phyloP scores from a whole-genome alignment of 2,113 vertebrate genomes.

The Dicentrarchus labrax region DNA sequence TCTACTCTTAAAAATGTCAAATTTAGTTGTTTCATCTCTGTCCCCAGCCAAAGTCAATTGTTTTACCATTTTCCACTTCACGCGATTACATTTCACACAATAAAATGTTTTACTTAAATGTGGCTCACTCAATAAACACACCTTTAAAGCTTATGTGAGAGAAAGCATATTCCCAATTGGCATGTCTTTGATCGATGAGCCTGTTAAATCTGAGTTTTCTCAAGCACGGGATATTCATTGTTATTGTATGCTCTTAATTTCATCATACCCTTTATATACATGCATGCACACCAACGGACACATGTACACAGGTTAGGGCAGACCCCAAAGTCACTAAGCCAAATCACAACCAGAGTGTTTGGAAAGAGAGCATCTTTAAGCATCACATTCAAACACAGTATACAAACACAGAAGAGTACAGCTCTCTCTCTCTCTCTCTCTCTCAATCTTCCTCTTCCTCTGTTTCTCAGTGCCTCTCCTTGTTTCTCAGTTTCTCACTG shows the following conservation, averaged over 20 bases:
- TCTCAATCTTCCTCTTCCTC: slow-evolving; percentile 7
- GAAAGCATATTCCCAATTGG: background rate
- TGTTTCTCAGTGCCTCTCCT: slow-evolving; percentile 34
- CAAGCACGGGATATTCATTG: background rate
- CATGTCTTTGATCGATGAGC: background rate
- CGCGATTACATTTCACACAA: slow-evolving; percentile 16
- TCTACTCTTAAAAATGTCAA: slow-evolving; percentile 13
- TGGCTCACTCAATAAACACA: slow-evolving; percentile 22
- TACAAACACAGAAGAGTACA: slow-evolving; percentile 37
- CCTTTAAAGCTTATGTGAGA: slow-evolving; percentile 1
- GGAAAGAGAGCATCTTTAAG: slow-evolving; percentile 47
- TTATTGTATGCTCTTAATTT: slow-evolving; percentile 9
- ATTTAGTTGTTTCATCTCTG: slow-evolving; percentile 22
- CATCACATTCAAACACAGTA: slow-evolving; percentile 52
- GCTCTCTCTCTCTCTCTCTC: slow-evolving; percentile 16
- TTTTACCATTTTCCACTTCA: slow-evolving; percentile 27
- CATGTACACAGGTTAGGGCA: slow-evolving; percentile 6
- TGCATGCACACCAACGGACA: slow-evolving; percentile 9
- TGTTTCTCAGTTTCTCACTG: slow-evolving; percentile 46
- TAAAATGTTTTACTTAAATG: slow-evolving; percentile 12
- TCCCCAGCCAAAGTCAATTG: slow-evolving; percentile 17
- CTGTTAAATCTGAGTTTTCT: background rate
- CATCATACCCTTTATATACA: slow-evolving; percentile 18
- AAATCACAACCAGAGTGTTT: slow-evolving; percentile 40
- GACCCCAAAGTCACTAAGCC: slow-evolving; percentile 23